Conservation (phyloP, 2,797 vertebrate species). For the Propithecus perrieri region DNA sequence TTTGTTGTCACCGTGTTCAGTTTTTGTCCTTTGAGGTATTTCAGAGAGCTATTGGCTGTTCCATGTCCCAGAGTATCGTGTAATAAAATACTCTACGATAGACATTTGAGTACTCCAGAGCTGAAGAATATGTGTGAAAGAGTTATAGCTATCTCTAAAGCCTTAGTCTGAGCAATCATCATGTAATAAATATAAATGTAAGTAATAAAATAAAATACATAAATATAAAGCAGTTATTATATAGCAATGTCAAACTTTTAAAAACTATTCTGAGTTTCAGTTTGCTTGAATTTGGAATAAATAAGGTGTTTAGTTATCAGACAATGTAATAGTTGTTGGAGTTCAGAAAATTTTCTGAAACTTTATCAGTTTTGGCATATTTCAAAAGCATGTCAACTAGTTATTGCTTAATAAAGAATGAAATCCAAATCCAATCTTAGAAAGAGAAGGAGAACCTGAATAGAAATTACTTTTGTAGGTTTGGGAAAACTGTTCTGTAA, state of each 20-base stretch:
- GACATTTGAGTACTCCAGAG: background rate
- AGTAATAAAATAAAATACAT: background rate
- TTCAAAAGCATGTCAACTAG: background rate
- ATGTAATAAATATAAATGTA: background rate
- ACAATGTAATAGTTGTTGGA: background rate
- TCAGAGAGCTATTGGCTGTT: background rate
- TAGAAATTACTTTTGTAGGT: background rate
- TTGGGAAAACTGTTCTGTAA: background rate
- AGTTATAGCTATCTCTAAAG: no score
- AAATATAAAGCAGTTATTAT: background rate
- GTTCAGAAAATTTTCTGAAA: background rate
- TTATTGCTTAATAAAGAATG: background rate
- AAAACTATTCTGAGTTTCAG: background rate
- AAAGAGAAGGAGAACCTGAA: background rate
- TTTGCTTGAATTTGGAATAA: background rate
- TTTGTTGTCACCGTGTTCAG: background rate
- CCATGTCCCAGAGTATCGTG: rapidly evolving
- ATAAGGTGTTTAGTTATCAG: background rate
- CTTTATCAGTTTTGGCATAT: background rate
- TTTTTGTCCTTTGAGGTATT: background rate
- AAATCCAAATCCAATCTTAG: background rate
- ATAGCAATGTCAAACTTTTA: background rate
- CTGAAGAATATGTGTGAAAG: background rate
- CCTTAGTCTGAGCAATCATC: background rate
- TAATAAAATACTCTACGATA: background rate